Evolutionary conservation across 2,113 vertebrate genomes (phyloP).

Genomic region (Pseudolaguvia tuberculata): DNA sequence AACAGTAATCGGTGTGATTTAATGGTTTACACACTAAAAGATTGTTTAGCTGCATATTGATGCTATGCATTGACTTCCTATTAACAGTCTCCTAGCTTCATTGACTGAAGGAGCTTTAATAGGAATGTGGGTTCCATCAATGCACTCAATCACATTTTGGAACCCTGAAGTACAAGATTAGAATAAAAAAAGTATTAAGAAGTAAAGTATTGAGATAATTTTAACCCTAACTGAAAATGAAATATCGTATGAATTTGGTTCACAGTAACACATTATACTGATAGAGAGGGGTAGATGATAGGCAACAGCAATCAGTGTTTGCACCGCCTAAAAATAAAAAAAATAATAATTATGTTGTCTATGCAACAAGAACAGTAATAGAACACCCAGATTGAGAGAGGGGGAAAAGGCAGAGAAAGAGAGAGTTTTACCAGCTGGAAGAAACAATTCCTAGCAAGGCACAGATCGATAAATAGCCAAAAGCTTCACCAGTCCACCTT

Average conservation of each 20-base stretch:
- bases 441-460: not conserved
- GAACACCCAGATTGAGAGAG: not conserved
- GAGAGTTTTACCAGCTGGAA: not conserved
- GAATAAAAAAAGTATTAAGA: too few relatives aligned
- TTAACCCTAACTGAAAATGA: not conserved
- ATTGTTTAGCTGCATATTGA: too few relatives aligned
- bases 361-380: not conserved
- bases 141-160: too few relatives aligned
- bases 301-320: not conserved
- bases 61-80: too few relatives aligned
- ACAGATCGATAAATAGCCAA: not conserved
- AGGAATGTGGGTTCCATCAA: too few relatives aligned
- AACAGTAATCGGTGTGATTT: too few relatives aligned
- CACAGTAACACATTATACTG: constrained; percentile 26
- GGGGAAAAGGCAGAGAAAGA: not conserved
- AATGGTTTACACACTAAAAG: too few relatives aligned
- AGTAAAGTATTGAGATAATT: too few relatives aligned
- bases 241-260: constrained; percentile 18
- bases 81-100: too few relatives aligned
- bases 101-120: too few relatives aligned
- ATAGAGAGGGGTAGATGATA: not conserved
- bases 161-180: too few relatives aligned
- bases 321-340: not conserved
- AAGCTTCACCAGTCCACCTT: constrained; percentile 1
- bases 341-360: not conserved